Base-by-base conservation (phyloP, 2,888 invertebrate species). In the Tetragonula carbonaria region DNA sequence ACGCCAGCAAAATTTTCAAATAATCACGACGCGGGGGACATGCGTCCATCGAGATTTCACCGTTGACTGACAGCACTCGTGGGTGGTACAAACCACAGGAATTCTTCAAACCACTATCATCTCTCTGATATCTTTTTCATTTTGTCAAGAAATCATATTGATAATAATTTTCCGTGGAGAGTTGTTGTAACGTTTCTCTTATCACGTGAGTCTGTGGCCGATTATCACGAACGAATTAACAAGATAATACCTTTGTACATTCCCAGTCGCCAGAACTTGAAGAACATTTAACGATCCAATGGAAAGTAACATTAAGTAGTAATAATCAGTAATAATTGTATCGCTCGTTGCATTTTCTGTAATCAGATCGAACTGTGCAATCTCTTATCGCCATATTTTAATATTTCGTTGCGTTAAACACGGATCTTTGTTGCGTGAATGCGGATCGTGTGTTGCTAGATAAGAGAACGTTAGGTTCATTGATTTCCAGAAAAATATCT, bases 41-140 rank as follows among this genome's bases (percentile, higher is more conserved):
- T 55, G 53, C 57, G 66, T 62, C 80, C 75, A 85, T 88, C 70
- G 82, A 82, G 82, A 75, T 87, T 74, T 78, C 79, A 81, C 53
- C 74, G 74, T 50, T 65, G 62, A 87, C 85, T 81, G 78, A 80
- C 72, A 76, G 33, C 33, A 68, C 62, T 72, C 38, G 73, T 63
- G 62, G 18, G 63, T 71, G 63, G 55, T 55, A 57, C 62, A 50
- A 55, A 16, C 51, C 63, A 38, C 76, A 71, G 59, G 51, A 62
- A 80, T 75, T 23, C 70, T 28, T 28, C 28, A 28, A 28, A 28
- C 28, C 28, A 55, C 77, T 80, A 85, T 82, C 68, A 67, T 16
- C 45, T 38, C 21, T 21, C 28, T 33, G 50, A 23, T 79, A 80
- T 82, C 85, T 67, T 50, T 38, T 62, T 23, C 50, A 50, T 76